Conservation (phyloP, 64 coral and sea anemone genomes). For the Pocillopora damicornis region DNA sequence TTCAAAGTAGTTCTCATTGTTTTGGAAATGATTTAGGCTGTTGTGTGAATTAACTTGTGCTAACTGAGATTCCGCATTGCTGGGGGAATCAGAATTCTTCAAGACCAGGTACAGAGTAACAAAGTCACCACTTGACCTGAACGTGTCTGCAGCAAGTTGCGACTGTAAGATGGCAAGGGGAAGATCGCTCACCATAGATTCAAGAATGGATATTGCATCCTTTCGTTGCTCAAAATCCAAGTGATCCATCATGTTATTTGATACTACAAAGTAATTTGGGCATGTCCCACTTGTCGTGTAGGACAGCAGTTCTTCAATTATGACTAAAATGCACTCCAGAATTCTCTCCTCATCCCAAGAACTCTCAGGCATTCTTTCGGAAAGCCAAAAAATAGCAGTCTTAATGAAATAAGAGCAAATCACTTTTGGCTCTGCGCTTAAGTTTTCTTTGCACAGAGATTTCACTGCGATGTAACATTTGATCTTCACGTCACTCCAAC, state of each 20-base stretch:
- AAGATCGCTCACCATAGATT: background rate
- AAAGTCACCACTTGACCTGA: background rate
- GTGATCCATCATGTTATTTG: conserved; percentile 34
- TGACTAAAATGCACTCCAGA: background rate
- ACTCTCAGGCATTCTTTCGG: background rate
- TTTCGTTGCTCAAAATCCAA: conserved; percentile 2
- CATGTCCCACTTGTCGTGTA: background rate
- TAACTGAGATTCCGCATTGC: background rate
- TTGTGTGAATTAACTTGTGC: background rate
- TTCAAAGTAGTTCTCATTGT: conserved; percentile 10
- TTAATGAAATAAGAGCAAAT: conserved; percentile 43
- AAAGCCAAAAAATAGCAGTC: conserved; percentile 30
- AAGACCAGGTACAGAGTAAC: conserved; percentile 10
- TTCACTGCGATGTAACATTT: conserved; percentile 26
- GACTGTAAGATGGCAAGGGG: background rate
- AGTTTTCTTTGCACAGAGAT: conserved; percentile 4
- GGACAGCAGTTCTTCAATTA: background rate
- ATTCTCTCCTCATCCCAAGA: conserved; percentile 4
- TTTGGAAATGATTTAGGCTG: background rate
- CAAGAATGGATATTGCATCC: background rate
- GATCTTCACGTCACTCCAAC: conserved; percentile 13
- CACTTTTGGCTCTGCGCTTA: background rate
- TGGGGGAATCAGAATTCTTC: conserved; percentile 15
- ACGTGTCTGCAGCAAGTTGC: background rate
- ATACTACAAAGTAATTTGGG: conserved; percentile 31